A percentile compares a stretch with the other conserved stretches of the same genome.
These are phyloP conservation scores for Lutraria rhynchaena DNA, from an alignment of 1,140 invertebrate species.

Conservation along the genomic window DNA sequence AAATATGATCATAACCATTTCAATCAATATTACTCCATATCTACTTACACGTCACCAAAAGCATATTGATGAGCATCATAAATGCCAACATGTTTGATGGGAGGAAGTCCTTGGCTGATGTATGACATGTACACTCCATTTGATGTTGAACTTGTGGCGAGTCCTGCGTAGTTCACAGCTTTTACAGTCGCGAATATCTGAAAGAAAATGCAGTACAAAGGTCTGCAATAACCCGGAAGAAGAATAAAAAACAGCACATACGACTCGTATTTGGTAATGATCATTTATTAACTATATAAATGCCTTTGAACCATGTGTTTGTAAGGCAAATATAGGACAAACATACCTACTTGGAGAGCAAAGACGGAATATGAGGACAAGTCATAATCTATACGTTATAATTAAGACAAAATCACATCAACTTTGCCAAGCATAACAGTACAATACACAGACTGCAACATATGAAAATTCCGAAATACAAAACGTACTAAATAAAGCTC, in stretches of 20 bases:
- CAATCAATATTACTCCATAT: not conserved
- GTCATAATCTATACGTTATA: too few relatives aligned
- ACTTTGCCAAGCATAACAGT: too few relatives aligned
- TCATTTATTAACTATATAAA: not conserved
- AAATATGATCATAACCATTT: not conserved
- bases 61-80: slow-evolving; percentile 52
- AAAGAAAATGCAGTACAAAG: too few relatives aligned
- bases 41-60: slow-evolving; percentile 68
- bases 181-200: slow-evolving; percentile 71
- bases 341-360: too few relatives aligned
- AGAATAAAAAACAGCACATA: not conserved
- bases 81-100: slow-evolving; percentile 60
- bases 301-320: not conserved
- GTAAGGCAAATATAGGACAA: too few relatives aligned
- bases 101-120: slow-evolving; percentile 66
- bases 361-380: too few relatives aligned
- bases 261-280: not conserved
- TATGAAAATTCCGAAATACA: too few relatives aligned
- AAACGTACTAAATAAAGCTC: too few relatives aligned
- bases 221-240: not conserved
- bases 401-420: too few relatives aligned
- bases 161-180: slow-evolving; percentile 67
- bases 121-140: slow-evolving; percentile 72
- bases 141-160: slow-evolving; percentile 63
- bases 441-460: too few relatives aligned